Evolutionary conservation across 2,888 invertebrate species (phyloP).

Genomic region (Ectobius pallidus): DNA sequence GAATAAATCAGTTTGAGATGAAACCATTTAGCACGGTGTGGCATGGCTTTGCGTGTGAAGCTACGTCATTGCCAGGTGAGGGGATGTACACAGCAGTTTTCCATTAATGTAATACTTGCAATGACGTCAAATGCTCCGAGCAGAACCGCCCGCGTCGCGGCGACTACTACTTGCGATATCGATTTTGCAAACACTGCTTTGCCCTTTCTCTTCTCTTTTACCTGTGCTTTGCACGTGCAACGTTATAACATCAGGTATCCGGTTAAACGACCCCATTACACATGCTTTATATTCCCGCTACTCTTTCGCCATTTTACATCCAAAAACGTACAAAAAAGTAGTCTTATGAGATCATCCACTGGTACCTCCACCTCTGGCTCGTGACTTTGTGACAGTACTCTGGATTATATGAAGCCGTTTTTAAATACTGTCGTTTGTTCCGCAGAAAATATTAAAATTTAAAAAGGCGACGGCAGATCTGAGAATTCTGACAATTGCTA

Average conservation of each 20-base stretch:
- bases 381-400: no score
- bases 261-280: background rate
- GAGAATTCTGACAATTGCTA: no score
- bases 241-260: background rate
- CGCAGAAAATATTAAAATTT: no score
- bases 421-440: no score
- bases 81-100: background rate
- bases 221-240: constrained; percentile 1
- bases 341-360: no score
- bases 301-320: no score
- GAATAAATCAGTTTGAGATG: background rate
- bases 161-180: background rate
- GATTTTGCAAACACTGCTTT: background rate
- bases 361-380: no score
- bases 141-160: no score
- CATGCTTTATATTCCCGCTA: background rate
- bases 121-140: background rate
- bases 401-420: no score
- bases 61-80: background rate
- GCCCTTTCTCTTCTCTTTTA: no score
- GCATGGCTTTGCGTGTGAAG: background rate
- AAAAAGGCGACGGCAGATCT: no score
- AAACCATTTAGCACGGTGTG: background rate
- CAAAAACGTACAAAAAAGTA: no score
- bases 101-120: background rate